Evolutionary conservation across 2,797 vertebrate genomes (phyloP), one percentile per base, ranked within the genome.

Genomic region (Bradypus variegatus): DNA sequence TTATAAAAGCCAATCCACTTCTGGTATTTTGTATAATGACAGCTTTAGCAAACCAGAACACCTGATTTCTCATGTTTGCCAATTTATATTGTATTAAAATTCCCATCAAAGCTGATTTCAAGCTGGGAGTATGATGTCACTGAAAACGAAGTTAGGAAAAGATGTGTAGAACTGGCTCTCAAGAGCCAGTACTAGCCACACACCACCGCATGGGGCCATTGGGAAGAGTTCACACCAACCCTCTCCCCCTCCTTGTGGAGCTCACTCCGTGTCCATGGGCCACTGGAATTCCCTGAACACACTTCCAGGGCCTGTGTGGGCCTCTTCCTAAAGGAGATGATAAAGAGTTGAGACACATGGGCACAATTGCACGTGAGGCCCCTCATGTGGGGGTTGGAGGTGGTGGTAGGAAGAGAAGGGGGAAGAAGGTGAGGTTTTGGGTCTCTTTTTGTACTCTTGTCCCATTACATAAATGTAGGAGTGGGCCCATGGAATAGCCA

Each of bases 151-250:
- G 18, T 62, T 45, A 31, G 70, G 41, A 36, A 67, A 11, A 45
- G 14, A 10, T 16, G 23, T 53, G 9, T 14, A 23, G 55, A 65
- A 8, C 70, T 8, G 3, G 9, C 70, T 79, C 85, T 77, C 15
- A 41, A 11, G 62, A 72, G 27, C 23, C 11, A 62, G 6, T 27
- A 1, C 64, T 50, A 29, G 23, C 38, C 8, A 6, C 16, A 14
- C 21, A 27, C 41, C 27, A 8, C 21, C 2, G 23, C 1, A 0
- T 76, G 75, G 55, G 53, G 31, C 48, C 18, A 29, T 0, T 21
- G 38, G 11, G 12, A 10, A 29, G 6, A 5, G 15, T 41, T 41
- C 33, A 15, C 25, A 10, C 12, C 0, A 10, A 75, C 78, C 45
- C 53, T 79, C 33, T n/a, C 53, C 10, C 14, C 12, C 14, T 48